A percentile compares a stretch with the other conserved stretches of the same genome.
Conservation (phyloP, 2,113 vertebrate species). For the Pseudorectes ferrugineus region DNA sequence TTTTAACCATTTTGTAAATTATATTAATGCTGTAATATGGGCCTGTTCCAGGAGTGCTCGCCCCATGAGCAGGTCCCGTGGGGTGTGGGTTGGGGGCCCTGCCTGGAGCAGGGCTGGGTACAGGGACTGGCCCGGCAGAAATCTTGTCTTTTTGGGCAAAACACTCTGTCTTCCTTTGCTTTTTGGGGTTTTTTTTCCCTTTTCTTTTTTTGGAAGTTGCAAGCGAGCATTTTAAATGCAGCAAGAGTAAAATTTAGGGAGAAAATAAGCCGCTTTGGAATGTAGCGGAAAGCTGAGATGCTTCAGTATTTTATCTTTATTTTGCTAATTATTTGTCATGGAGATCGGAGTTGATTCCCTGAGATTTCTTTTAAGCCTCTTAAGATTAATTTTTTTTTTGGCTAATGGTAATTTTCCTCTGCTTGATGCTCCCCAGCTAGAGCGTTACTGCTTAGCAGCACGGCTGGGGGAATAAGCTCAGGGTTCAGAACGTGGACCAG, state of each 20-base stretch:
- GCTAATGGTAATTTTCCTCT: slow-evolving; percentile 39
- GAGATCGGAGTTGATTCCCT: slow-evolving; percentile 32
- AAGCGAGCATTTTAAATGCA: not conserved
- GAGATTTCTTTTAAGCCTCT: slow-evolving; percentile 55
- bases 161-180: fast-evolving
- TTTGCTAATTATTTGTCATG: slow-evolving; percentile 61
- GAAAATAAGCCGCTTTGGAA: slow-evolving; percentile 50
- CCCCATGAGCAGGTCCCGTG: not conserved
- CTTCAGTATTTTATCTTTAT: slow-evolving; percentile 53
- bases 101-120: not conserved
- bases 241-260: not conserved
- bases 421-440: slow-evolving; percentile 3
- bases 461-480: not conserved
- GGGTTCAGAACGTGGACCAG: slow-evolving; percentile 44
- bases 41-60: not conserved
- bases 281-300: slow-evolving; percentile 29
- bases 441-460: slow-evolving; percentile 38
- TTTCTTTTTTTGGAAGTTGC: not conserved
- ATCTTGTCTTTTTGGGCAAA: not conserved
- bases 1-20: slow-evolving; percentile 74
- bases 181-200: not conserved
- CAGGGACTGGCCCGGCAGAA: not conserved
- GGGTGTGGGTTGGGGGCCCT: not conserved
- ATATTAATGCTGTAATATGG: slow-evolving; percentile 61
- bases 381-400: slow-evolving; percentile 49